Evolutionary conservation across 2,888 invertebrate genomes (phyloP).

Genomic region (Acanthosoma haemorrhoidale): DNA sequence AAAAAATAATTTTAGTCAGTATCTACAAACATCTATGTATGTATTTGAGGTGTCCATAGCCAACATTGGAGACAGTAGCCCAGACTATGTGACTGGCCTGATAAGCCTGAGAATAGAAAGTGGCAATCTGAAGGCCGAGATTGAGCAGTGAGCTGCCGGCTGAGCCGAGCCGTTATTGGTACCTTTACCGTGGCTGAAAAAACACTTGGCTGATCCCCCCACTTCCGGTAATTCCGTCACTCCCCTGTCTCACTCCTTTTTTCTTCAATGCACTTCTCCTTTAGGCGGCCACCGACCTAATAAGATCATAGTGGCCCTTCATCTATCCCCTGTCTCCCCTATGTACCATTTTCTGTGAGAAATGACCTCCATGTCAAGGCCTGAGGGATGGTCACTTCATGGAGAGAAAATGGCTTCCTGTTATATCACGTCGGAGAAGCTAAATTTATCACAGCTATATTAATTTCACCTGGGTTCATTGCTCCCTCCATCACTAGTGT

Average conservation of each 20-base stretch:
- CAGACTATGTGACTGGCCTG: too few species aligned
- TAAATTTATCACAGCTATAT: too few species aligned
- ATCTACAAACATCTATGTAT: too few species aligned
- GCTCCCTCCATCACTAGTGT: too few species aligned
- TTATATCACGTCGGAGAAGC: too few species aligned
- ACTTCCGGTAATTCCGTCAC: background rate
- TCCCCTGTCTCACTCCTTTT: background rate
- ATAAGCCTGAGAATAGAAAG: background rate
- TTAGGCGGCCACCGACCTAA: background rate
- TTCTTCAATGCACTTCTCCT: background rate
- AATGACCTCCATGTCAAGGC: background rate
- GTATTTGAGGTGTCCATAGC: too few species aligned
- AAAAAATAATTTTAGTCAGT: too few species aligned
- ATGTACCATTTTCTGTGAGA: constrained; percentile 1
- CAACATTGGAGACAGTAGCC: too few species aligned
- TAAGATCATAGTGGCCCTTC: background rate
- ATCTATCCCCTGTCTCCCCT: too few species aligned
- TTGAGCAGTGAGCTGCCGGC: background rate
- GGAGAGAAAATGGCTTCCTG: too few species aligned
- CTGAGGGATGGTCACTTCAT: background rate
- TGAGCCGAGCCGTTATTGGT: background rate
- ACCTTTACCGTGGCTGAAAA: background rate
- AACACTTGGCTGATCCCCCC: background rate
- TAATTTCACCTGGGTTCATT: too few species aligned
- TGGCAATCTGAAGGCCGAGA: background rate